These are phyloP conservation scores for Saturnia japonica DNA, from an alignment of 2,888 invertebrate genomes.

Conservation along the genomic window DNA sequence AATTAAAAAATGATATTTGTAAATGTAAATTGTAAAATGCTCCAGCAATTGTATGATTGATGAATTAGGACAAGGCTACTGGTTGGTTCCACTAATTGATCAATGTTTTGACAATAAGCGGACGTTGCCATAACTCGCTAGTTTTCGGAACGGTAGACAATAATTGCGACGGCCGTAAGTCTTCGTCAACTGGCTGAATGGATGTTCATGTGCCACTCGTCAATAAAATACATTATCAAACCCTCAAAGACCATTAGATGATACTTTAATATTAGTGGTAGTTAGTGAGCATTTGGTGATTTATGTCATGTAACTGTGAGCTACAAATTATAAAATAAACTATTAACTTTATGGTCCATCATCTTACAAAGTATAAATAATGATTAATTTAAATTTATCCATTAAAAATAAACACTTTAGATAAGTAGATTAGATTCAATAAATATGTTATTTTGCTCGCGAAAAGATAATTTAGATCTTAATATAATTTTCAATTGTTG, in stretches of 20 bases:
- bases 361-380: too few relatives aligned
- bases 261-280: slow-evolving; percentile 19
- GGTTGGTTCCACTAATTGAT: slow-evolving; percentile 57
- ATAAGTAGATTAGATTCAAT: too few relatives aligned
- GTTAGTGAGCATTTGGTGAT: background rate
- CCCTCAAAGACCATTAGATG: slow-evolving; percentile 31
- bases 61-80: slow-evolving; percentile 65
- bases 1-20: background rate
- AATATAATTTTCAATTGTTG: background rate
- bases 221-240: slow-evolving; percentile 22
- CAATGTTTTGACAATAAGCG: slow-evolving; percentile 71
- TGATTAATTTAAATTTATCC: too few relatives aligned
- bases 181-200: slow-evolving; percentile 42
- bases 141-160: slow-evolving; percentile 46
- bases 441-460: too few relatives aligned
- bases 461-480: background rate
- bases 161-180: slow-evolving; percentile 58
- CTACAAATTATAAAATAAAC: background rate
- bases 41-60: background rate
- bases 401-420: too few relatives aligned
- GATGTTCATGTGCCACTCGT: slow-evolving; percentile 30
- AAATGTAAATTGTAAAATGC: background rate
- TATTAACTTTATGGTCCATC: too few relatives aligned
- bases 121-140: slow-evolving; percentile 64
- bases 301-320: background rate